A percentile compares a stretch with the other conserved stretches of the same genome.
phyloP scores from a whole-genome alignment of 2,113 vertebrate genomes.

The Coptodon rendalli region DNA sequence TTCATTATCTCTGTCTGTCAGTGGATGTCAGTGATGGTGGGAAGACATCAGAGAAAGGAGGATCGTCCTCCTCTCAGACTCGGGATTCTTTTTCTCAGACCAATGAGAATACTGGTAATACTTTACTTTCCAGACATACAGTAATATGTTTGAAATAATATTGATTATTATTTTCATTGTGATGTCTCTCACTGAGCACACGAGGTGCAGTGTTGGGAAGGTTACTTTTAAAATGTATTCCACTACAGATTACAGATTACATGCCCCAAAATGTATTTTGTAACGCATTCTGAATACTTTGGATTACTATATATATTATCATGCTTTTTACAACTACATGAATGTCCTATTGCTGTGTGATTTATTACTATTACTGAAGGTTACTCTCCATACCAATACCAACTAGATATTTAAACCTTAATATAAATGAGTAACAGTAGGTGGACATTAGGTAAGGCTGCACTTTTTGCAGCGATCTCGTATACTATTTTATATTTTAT shows the following conservation, averaged over 20 bases:
- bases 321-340: neutral
- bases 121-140: neutral
- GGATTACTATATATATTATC: neutral
- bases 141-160: neutral
- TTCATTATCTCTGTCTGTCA: neutral
- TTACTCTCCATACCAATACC: fast-evolving
- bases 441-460: neutral
- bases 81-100: neutral
- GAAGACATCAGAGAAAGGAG: neutral
- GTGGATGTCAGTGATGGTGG: neutral
- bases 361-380: neutral
- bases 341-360: neutral
- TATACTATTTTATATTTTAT: too few relatives aligned
- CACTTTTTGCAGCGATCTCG: too few relatives aligned
- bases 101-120: neutral
- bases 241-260: neutral
- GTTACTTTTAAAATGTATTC: neutral
- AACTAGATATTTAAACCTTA: neutral
- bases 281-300: neutral
- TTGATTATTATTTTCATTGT: neutral
- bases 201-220: neutral
- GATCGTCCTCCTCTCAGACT: neutral
- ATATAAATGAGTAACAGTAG: neutral
- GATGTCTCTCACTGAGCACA: neutral
- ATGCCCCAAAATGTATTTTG: neutral